These are phyloP conservation scores for Eilema griseolum DNA, from an alignment of 2,888 invertebrate species.

Conservation along the genomic window DNA sequence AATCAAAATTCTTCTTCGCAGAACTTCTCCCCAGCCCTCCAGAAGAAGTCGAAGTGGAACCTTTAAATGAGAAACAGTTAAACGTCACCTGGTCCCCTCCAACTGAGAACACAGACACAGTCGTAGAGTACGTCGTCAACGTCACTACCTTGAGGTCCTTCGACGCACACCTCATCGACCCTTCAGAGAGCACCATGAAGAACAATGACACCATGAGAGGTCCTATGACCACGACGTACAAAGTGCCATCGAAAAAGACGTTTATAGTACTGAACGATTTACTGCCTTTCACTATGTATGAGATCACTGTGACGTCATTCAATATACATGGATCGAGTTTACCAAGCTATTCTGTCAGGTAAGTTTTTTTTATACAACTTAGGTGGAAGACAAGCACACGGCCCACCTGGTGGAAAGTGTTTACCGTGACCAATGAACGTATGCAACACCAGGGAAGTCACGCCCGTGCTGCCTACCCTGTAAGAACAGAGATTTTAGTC, in stretches of 20 bases:
- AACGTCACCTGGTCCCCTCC: constrained; percentile 91
- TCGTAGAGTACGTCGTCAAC: constrained; percentile 90
- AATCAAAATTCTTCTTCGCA: constrained; percentile 60
- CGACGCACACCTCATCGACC: constrained; percentile 86
- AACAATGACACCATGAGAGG: constrained; percentile 62
- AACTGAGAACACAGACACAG: constrained; percentile 87
- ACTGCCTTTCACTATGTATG: constrained; percentile 94
- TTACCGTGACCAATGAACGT: too few species aligned
- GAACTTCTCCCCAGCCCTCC: constrained; percentile 93
- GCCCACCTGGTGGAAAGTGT: too few species aligned
- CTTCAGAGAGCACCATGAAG: constrained; percentile 75
- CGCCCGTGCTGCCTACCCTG: too few species aligned
- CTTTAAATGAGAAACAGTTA: constrained; percentile 90
- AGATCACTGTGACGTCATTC: constrained; percentile 90
- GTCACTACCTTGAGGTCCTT: constrained; percentile 90
- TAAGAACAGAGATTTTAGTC: too few species aligned
- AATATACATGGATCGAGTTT: constrained; percentile 93
- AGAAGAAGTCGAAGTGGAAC: constrained; percentile 90
- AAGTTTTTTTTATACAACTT: constrained; percentile 41
- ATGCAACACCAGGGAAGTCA: too few species aligned
- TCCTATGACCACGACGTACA: constrained; percentile 74
- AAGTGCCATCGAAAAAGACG: constrained; percentile 88
- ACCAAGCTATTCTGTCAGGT: constrained; percentile 91
- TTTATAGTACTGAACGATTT: constrained; percentile 88
- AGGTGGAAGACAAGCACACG: too few species aligned